phyloP scores from a whole-genome alignment of 2,797 vertebrate genomes.

The Mus spretus region DNA sequence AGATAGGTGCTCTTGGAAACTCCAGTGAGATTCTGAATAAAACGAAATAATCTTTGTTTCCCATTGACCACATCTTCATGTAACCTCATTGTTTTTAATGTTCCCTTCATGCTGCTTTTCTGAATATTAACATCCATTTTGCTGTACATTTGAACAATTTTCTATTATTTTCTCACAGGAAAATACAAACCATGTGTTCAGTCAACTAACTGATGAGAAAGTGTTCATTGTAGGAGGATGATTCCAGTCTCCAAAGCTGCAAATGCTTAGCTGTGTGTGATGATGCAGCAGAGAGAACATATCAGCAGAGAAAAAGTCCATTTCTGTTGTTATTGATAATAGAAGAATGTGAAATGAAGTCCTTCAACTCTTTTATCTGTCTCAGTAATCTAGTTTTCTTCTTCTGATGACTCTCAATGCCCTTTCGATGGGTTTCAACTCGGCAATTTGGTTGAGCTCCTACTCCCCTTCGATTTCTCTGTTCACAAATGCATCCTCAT shows the following conservation, averaged over 20 bases:
- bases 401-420: background rate
- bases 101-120: slow-evolving; percentile 4
- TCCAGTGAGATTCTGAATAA: background rate
- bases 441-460: background rate
- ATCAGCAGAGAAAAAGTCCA: background rate
- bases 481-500: background rate
- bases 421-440: slow-evolving; percentile 3
- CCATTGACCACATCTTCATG: background rate
- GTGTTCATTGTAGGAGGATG: background rate
- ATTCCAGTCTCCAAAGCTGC: background rate
- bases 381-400: slow-evolving; percentile 19
- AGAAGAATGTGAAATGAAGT: background rate
- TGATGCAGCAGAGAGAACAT: background rate
- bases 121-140: background rate
- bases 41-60: slow-evolving; percentile 8
- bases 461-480: background rate
- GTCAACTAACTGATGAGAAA: background rate
- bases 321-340: background rate
- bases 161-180: background rate
- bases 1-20: background rate
- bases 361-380: background rate
- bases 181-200: background rate
- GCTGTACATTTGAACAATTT: background rate
- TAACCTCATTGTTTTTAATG: background rate
- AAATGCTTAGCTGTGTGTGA: background rate